A percentile compares a stretch with the other conserved stretches of the same genome.
Evolutionary conservation across 2,797 vertebrate genomes (phyloP).

Genomic region (Hydrocynus forskahlii): DNA sequence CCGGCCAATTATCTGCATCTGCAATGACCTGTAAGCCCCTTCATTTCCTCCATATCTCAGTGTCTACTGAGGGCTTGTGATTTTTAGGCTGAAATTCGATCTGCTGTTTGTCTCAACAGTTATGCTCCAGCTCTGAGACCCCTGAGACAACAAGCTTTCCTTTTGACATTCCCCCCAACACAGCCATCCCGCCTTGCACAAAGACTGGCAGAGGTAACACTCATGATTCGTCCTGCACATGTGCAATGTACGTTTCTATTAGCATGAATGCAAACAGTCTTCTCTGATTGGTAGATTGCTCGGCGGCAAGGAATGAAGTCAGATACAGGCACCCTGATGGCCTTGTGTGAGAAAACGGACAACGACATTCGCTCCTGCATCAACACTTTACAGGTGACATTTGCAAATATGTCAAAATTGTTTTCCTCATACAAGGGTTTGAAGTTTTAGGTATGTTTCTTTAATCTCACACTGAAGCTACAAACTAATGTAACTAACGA

Average conservation of each 20-base stretch:
- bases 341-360: constrained; percentile 91
- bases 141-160: constrained; percentile 89
- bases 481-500: no score
- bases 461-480: no score
- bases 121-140: constrained; percentile 88
- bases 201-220: constrained; percentile 87
- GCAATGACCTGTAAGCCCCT: constrained; percentile 90
- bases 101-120: constrained; percentile 67
- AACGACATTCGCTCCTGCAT: constrained; percentile 94
- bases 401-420: not conserved
- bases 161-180: constrained; percentile 87
- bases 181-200: constrained; percentile 86
- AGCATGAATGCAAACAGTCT: not conserved
- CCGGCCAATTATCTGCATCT: constrained; percentile 95
- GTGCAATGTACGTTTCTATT: not conserved
- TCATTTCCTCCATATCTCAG: not conserved
- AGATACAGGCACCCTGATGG: constrained; percentile 81
- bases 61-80: not conserved
- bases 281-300: constrained; percentile 76
- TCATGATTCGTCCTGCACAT: not conserved
- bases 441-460: no score
- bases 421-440: not conserved
- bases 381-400: constrained; percentile 91
- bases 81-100: not conserved
- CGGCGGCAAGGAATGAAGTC: constrained; percentile 83